Evolutionary conservation across 2,113 vertebrate genomes (phyloP).

Genomic region (Ictidomys tridecemlineatus): DNA sequence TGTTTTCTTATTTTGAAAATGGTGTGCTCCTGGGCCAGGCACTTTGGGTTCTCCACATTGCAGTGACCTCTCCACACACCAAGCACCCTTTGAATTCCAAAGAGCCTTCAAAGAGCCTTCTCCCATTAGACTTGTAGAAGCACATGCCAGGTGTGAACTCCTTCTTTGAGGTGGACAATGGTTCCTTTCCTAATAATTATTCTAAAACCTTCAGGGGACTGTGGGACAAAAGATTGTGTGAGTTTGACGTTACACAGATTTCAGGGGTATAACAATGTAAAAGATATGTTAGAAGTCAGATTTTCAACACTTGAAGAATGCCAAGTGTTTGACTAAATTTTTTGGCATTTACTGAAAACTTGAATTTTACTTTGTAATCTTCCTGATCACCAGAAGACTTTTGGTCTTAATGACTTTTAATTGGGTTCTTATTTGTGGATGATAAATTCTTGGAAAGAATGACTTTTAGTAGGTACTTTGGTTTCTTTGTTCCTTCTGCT

Average conservation of each 20-base stretch:
- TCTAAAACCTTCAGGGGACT: too few relatives aligned
- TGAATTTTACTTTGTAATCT: slow-evolving; percentile 25
- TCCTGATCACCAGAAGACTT: slow-evolving; percentile 1
- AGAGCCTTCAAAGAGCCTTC: not conserved
- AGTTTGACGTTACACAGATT: not conserved
- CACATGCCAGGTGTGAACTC: not conserved
- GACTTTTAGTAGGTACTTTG: not conserved
- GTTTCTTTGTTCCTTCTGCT: slow-evolving; percentile 12
- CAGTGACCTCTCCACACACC: too few relatives aligned
- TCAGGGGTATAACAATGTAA: not conserved
- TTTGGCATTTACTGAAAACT: slow-evolving; percentile 25
- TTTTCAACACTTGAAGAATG: not conserved
- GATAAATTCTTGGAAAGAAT: slow-evolving; percentile 20
- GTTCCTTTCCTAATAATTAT: not conserved
- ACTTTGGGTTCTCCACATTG: not conserved
- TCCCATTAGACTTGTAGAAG: not conserved
- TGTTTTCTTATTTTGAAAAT: not conserved
- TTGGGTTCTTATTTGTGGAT: not conserved
- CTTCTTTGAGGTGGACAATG: not conserved
- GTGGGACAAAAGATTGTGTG: not conserved
- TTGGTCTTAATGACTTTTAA: not conserved
- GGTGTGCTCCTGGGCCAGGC: not conserved
- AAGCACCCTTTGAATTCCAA: not conserved
- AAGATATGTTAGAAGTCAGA: not conserved
- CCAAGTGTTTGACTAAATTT: not conserved